Evolutionary conservation across 2,113 vertebrate species (phyloP).

Genomic region (Leptosomus discolor): DNA sequence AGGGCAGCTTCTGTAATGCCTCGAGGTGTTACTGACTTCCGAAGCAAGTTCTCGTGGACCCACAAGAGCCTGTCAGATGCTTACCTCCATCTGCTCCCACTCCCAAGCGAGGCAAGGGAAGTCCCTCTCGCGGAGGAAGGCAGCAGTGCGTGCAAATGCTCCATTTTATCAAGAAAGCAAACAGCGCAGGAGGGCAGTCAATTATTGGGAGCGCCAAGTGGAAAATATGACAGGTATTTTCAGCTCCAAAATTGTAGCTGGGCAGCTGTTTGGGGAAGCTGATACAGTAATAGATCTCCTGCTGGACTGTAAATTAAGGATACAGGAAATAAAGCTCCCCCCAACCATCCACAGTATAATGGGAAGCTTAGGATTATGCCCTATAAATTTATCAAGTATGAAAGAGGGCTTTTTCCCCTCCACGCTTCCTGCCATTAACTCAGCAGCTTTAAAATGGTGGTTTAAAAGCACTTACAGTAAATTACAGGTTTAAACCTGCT

Average conservation of each 20-base stretch:
- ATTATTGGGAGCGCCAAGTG: rapidly evolving
- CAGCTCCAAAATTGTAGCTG: background rate
- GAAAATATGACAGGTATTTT: background rate
- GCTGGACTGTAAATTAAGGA: background rate
- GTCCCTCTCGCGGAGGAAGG: background rate
- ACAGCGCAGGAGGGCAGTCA: rapidly evolving
- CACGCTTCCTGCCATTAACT: background rate
- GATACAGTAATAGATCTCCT: background rate
- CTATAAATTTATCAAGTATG: background rate
- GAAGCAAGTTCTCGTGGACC: rapidly evolving
- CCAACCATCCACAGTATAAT: too few species aligned
- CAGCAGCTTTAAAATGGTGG: background rate
- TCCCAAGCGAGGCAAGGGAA: background rate
- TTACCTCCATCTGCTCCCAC: background rate
- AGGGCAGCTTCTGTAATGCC: background rate
- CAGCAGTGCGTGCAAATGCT: rapidly evolving
- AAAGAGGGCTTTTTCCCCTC: background rate
- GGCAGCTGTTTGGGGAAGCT: background rate
- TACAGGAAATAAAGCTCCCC: background rate
- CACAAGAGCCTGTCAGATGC: rapidly evolving
- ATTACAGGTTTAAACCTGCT: background rate
- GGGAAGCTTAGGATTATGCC: background rate
- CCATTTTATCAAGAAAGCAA: background rate
- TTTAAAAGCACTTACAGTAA: background rate
- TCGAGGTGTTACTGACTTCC: too few species aligned